A percentile compares a stretch with the other conserved stretches of the same genome.
Conservation (phyloP, 2,797 vertebrate species). For the Micrastur ruficollis region DNA sequence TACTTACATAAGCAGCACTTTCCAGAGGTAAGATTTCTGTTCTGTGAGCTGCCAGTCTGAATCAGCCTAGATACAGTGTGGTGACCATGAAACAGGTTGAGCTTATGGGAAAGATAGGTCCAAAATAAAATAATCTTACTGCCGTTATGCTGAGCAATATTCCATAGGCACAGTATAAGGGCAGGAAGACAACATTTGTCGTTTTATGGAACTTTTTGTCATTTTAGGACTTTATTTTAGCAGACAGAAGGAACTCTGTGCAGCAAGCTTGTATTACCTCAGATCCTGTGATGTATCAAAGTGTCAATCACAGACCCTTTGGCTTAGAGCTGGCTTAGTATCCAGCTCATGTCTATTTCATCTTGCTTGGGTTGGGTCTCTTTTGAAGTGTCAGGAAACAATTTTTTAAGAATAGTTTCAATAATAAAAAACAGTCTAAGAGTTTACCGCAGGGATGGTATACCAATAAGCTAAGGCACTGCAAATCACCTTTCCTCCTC, state of each 20-base stretch:
- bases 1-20: neutral
- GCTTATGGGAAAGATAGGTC: neutral
- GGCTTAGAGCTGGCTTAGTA: neutral
- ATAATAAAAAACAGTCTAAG: neutral
- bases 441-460: neutral
- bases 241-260: neutral
- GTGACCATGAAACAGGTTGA: neutral
- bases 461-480: neutral
- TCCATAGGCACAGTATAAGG: neutral
- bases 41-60: neutral
- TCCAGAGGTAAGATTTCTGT: neutral
- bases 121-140: neutral
- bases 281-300: neutral
- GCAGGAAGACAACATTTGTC: neutral
- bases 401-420: neutral
- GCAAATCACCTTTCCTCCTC: neutral
- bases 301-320: neutral
- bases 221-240: neutral
- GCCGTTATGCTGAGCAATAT: neutral
- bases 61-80: neutral
- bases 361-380: neutral
- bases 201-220: neutral
- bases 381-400: neutral
- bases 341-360: neutral
- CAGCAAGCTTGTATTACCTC: neutral